Percentiles rank a stretch among this genome's conserved stretches.
Conservation (phyloP, 2,888 invertebrate genomes). For the Galerucella pusilla region DNA sequence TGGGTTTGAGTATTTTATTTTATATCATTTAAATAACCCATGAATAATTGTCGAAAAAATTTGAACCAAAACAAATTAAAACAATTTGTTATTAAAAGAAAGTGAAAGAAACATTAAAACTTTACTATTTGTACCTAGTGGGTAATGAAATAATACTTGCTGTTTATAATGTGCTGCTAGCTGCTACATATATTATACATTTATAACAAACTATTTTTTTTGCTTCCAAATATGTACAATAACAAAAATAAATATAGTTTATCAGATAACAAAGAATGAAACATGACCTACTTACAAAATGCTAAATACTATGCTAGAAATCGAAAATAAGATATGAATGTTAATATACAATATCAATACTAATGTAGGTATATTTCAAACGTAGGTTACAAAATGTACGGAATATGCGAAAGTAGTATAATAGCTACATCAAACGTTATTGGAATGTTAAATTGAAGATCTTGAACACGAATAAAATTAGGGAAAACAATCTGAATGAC, state of each 20-base stretch:
- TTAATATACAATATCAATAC: slow-evolving; percentile 4
- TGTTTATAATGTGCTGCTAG: too few species aligned
- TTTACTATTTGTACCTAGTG: too few species aligned
- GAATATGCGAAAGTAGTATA: not conserved
- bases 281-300: not conserved
- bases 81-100: too few species aligned
- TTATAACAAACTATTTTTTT: not conserved
- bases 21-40: too few species aligned
- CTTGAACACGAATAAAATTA: slow-evolving; percentile 55
- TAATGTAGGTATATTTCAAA: not conserved
- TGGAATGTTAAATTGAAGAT: slow-evolving; percentile 43
- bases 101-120: too few species aligned
- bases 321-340: not conserved
- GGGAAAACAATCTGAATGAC: slow-evolving; percentile 58
- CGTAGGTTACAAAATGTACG: not conserved
- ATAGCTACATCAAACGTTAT: slow-evolving; percentile 20
- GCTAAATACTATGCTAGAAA: not conserved
- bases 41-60: too few species aligned
- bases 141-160: too few species aligned
- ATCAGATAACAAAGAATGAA: not conserved
- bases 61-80: too few species aligned
- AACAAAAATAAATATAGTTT: not conserved
- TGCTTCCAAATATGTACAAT: not conserved
- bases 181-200: too few species aligned
- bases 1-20: too few species aligned